phyloP scores from a whole-genome alignment of 2,888 invertebrate genomes.

The Harpalus rufipes region DNA sequence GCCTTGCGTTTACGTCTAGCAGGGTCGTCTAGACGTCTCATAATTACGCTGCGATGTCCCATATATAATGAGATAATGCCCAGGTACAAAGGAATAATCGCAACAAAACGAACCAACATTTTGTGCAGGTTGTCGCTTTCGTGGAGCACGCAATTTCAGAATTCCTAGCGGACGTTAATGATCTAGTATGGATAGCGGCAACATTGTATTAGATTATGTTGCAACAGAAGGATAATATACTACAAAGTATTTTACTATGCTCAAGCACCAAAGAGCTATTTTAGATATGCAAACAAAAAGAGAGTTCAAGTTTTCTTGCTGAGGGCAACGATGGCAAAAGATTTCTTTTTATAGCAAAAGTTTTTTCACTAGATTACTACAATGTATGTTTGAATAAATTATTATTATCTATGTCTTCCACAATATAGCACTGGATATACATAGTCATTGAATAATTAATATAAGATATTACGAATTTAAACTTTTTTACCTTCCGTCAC shows the following conservation, averaged over 20 bases:
- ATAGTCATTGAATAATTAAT: no score
- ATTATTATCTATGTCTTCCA: no score
- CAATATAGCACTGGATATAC: no score
- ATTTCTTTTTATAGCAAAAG: background rate
- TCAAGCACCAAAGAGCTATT: background rate
- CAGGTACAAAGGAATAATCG: conserved; percentile 40
- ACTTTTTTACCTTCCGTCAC: no score
- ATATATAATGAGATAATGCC: conserved; percentile 46
- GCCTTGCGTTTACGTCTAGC: conserved; percentile 17
- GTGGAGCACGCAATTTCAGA: conserved; percentile 37
- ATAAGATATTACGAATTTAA: no score
- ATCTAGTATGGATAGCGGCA: conserved; percentile 26
- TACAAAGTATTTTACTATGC: background rate
- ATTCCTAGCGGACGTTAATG: conserved; percentile 34
- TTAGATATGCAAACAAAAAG: background rate
- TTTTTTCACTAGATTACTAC: background rate
- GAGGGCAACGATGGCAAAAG: background rate
- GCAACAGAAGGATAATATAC: background rate
- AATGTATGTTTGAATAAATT: no score
- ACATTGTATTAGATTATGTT: conserved; percentile 39
- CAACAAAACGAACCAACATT: conserved; percentile 22
- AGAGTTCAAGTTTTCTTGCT: background rate
- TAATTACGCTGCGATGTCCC: conserved; percentile 39
- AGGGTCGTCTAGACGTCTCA: conserved; percentile 34
- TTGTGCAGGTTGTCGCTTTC: conserved; percentile 13